Evolutionary conservation across 1,140 invertebrate genomes (phyloP), one percentile per base, ranked within the genome.

Genomic region (Apocrypta bakeri): DNA sequence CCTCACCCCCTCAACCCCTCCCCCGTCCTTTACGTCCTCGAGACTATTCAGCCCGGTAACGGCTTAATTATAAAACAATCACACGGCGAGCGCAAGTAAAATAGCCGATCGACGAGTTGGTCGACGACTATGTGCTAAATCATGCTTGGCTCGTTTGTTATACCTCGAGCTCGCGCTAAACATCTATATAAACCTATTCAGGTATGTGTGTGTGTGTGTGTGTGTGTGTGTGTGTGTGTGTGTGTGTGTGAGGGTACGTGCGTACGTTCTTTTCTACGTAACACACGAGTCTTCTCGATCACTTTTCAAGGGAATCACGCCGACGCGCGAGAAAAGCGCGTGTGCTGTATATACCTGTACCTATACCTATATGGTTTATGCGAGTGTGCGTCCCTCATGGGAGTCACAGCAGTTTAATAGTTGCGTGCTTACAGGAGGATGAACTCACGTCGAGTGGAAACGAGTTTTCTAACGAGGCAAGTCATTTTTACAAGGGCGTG

Each of bases 61-160:
- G 88, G 89, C 91, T 92, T 91, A 91, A 92, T 92, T 91, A 90
- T 92, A 90, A 92, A 92, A 92, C 91, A 92, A 92, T 92, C 91
- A 91, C 87, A 89, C 85, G 87, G 85, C 82, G 83, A 87, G 85
- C 84, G 80, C 64, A 77, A 72, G 74, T 76, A 74, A 82, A 82
- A 76, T 68, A 76, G 73, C 73, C 66, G 80, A 85, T 84, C 85
- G 42, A 77, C 68, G 77, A 85, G 73, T 64, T 37, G 80, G 84
- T 84, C 85, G 42, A 74, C 68, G 77, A 85, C 74, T 89, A 92
- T 92, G 87, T 91, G 91, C 91, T 90, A 91, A 92, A 92, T 92
- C 91, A 92, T 91, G 85, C 85, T 83, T 79, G 84, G 89, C 88
- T 92, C 91, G 88, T 92, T 92, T 91, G 90, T 91, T 90, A 90